These are phyloP conservation scores for Latrodectus hesperus DNA, from an alignment of 2,888 invertebrate species.

Conservation along the genomic window DNA sequence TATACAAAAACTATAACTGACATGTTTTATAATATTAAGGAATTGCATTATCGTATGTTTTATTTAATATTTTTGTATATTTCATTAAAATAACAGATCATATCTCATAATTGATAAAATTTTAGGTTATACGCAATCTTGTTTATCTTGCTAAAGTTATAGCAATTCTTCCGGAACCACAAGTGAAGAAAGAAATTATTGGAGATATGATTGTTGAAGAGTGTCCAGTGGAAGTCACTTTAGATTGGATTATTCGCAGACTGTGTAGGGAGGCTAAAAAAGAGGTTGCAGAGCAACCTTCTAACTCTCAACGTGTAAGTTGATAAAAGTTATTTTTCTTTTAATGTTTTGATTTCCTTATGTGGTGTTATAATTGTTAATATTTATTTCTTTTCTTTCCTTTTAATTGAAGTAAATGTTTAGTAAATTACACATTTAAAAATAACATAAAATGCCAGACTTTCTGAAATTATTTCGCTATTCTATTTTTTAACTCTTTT, in stretches of 20 bases:
- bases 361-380: too few species aligned
- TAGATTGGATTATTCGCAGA: conserved; percentile 85
- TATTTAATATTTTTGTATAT: too few species aligned
- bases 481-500: too few species aligned
- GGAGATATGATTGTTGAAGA: conserved; percentile 1
- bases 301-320: conserved; percentile 83
- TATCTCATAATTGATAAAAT: conserved; percentile 39
- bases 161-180: conserved; percentile 76
- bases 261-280: conserved; percentile 84
- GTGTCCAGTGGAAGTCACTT: conserved; percentile 70
- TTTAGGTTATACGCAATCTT: conserved; percentile 81
- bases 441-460: too few species aligned
- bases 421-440: too few species aligned
- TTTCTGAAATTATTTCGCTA: too few species aligned
- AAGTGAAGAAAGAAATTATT: conserved; percentile 4
- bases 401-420: too few species aligned
- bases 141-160: conserved; percentile 82
- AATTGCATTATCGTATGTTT: too few species aligned
- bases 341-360: too few species aligned
- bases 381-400: too few species aligned
- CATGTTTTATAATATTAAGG: too few species aligned
- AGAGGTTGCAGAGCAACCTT: conserved; percentile 85
- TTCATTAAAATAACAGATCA: background rate
- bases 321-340: background rate
- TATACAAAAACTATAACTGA: too few species aligned